A percentile compares a stretch with the other conserved stretches of the same genome.
Conservation (phyloP, 30 jellyfish, hydroid and myxozoan species). For the Aurelia aurita complex sp. Pacific region DNA sequence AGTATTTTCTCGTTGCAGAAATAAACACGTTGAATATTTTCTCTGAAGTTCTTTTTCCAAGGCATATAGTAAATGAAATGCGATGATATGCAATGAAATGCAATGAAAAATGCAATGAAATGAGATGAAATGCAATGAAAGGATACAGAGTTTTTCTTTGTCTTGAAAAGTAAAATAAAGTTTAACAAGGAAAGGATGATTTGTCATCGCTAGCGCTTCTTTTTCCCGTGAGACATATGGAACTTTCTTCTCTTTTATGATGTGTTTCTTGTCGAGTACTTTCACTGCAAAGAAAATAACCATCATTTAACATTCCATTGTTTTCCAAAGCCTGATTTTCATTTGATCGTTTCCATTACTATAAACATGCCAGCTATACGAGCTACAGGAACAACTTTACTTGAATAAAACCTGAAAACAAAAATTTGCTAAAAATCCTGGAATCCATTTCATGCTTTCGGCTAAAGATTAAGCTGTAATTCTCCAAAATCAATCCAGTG, state of each 20-base stretch:
- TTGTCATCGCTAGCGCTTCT: conserved; percentile 92
- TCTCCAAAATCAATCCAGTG: too few species aligned
- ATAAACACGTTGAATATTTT: too few species aligned
- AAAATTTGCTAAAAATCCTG: too few species aligned
- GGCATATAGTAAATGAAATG: neutral
- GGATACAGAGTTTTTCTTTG: conserved; percentile 91
- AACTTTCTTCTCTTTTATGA: conserved; percentile 87
- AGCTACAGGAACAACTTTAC: too few species aligned
- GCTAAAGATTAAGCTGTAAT: too few species aligned
- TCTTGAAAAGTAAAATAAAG: conserved; percentile 97
- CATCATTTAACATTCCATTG: neutral
- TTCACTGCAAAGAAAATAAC: conserved; percentile 63
- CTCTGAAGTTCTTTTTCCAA: too few species aligned
- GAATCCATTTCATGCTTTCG: too few species aligned
- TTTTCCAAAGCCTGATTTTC: too few species aligned
- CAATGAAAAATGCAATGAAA: conserved; percentile 2
- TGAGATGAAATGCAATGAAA: conserved; percentile 7
- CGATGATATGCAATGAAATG: conserved; percentile 20
- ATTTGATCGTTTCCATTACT: too few species aligned
- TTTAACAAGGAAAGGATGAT: conserved; percentile 91
- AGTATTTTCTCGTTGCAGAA: too few species aligned
- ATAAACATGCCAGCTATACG: too few species aligned
- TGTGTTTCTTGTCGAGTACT: conserved; percentile 87
- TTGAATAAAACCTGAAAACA: too few species aligned
- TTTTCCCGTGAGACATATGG: conserved; percentile 93